Percentiles rank a stretch among this genome's conserved stretches.
Evolutionary conservation across 2,888 invertebrate genomes (phyloP).

Genomic region (Scaptomyza polygonia): DNA sequence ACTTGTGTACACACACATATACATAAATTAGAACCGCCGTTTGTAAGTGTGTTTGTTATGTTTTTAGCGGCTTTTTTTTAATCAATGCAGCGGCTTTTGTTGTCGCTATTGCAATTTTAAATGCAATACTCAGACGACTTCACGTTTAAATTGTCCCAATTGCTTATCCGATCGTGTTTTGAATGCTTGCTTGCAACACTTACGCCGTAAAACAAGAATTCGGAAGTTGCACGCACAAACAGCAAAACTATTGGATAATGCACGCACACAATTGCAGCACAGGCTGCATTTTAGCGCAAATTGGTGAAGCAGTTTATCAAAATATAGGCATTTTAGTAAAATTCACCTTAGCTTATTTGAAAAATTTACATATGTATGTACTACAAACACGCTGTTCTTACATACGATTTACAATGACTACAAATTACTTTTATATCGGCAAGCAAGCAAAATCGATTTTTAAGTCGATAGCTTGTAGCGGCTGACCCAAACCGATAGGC

Average conservation of each 20-base stretch:
- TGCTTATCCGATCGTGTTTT: background rate
- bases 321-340: constrained; percentile 5
- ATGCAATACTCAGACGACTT: background rate
- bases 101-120: background rate
- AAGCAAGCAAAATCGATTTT: constrained; percentile 7
- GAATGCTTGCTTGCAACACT: constrained; percentile 10
- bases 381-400: constrained; percentile 69
- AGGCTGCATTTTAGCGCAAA: background rate
- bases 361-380: constrained; percentile 65
- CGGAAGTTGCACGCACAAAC: constrained; percentile 8
- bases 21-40: constrained; percentile 4
- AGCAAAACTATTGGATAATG: constrained; percentile 2
- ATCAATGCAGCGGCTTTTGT: constrained; percentile 32
- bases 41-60: constrained; percentile 71
- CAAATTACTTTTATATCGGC: constrained; percentile 4
- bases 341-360: constrained; percentile 73
- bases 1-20: constrained; percentile 6
- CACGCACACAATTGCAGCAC: background rate
- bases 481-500: background rate
- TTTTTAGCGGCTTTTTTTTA: constrained; percentile 73
- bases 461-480: background rate
- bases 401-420: constrained; percentile 60
- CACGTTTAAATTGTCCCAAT: background rate
- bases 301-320: background rate
- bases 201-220: constrained; percentile 18